Evolutionary conservation across 2,797 vertebrate species (phyloP), one percentile per base, ranked within the genome.

Genomic region (Limnodromus scolopaceus): DNA sequence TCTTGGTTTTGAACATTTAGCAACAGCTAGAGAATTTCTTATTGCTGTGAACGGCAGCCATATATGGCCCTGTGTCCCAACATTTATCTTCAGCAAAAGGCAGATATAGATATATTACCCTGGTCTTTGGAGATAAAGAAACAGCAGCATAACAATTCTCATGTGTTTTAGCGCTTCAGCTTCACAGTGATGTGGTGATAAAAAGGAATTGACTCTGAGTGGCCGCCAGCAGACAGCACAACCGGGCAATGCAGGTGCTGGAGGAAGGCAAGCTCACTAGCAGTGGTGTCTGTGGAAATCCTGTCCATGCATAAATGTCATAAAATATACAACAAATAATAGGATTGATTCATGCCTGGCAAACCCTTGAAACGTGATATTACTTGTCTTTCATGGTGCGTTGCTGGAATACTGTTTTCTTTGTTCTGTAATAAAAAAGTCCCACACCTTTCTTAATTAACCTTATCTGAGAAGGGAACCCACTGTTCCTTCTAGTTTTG

Each of bases 81-180:
- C n/a, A 55, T 53, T 54, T 81, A 34, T 89, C 69, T 85, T 85
- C 68, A 91, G 55, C 25, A 87, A 89, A 80, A 92, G 61, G 25
- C 48, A 87, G 51, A 91, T n/a, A 77, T 74, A 92, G 69, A 68
- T 32, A 92, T 85, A 92, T 87, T 93, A 83, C 66, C 41, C 60
- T 61, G 41, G 51, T 74, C 60, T 80, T 91, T 49, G 20, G 57
- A 95, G 68, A 84, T 49, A 95, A 94, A 88, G 68, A 77, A 79
- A 74, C 2, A 7, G 64, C 58, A 93, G 57, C 32, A 18, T 75
- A 78, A 64, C 68, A 75, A 53, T 64, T 83, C 24, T 88, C 24
- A 16, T 23, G 53, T 2, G 2, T 74, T 92, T 83, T 32, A 66
- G 46, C 23, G 28, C 54, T 89, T 84, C 38, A 58, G 38, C 25